Conservation (phyloP, 2,888 invertebrate genomes). For the Chouioia cunea region DNA sequence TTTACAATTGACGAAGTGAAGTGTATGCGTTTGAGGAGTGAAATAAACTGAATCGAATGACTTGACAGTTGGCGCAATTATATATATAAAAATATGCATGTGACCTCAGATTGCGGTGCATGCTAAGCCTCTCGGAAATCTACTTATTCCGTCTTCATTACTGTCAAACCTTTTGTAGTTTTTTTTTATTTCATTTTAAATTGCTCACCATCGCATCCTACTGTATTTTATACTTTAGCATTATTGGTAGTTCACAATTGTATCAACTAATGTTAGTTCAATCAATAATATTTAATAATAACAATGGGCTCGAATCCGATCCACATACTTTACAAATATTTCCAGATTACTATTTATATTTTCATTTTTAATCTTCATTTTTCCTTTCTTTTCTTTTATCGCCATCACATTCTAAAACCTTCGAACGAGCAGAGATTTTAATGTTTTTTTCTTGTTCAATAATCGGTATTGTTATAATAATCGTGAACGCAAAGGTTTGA, state of each 20-base stretch:
- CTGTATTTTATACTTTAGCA: constrained; percentile 49
- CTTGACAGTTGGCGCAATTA: constrained; percentile 45
- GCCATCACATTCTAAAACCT: constrained; percentile 45
- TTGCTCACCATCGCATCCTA: constrained; percentile 47
- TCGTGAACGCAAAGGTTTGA: constrained; percentile 39
- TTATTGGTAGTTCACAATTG: constrained; percentile 54
- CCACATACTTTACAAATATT: constrained; percentile 55
- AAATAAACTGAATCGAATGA: constrained; percentile 43
- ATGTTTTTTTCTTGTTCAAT: constrained; percentile 11
- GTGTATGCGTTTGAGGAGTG: constrained; percentile 28
- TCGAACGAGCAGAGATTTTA: constrained; percentile 44
- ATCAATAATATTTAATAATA: constrained; percentile 57
- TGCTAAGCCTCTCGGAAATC: constrained; percentile 55
- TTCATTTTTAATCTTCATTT: constrained; percentile 40
- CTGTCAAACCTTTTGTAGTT: constrained; percentile 42
- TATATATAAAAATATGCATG: constrained; percentile 57
- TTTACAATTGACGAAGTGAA: constrained; percentile 41
- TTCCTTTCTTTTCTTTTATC: constrained; percentile 35
- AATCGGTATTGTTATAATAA: constrained; percentile 26
- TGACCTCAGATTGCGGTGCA: constrained; percentile 53
- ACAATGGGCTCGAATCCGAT: constrained; percentile 56
- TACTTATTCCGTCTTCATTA: constrained; percentile 48
- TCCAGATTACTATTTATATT: constrained; percentile 47
- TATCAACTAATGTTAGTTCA: constrained; percentile 56
- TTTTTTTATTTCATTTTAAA: constrained; percentile 40